Evolutionary conservation across 2,888 invertebrate genomes (phyloP), one percentile per base, ranked within the genome.

Genomic region (Tenthredo mesomela): DNA sequence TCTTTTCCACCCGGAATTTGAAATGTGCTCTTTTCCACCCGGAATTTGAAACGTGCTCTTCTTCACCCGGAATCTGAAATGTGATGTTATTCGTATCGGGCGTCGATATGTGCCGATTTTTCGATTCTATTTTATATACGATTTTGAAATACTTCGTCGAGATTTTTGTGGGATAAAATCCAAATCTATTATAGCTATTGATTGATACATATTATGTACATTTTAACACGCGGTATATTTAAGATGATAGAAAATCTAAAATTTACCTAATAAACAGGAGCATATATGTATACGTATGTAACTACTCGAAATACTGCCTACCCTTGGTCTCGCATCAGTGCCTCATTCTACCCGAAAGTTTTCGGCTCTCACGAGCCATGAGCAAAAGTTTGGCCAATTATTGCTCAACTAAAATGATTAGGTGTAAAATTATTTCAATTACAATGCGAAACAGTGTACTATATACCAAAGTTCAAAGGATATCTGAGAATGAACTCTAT

Each of bases 331-430:
- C 70, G 70, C 70, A 37, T 33, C 18, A 15, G 25, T 70, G 37
- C 70, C n/a, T 37, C 15, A 70, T 70, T 37, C n/a, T 15, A 70
- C 70, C 70, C 70, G 1, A 37, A 47, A 43, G 25, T 47, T 75
- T 29, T 47, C 15, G 21, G 21, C 43, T 47, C 21, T 25, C 25
- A 50, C 21, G 75, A 29, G 29, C 43, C 43, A 50, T 10, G 75
- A 75, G 75, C 5, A 47, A 75, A 75, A 75, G 75, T 75, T 75
- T 75, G 47, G 18, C 43, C 75, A 75, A 75, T 75, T 75, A 47
- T 75, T 75, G 47, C 37, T 15, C 29, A 43, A 75, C 43, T 47
- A 21, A 75, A 75, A 75, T 47, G 75, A 75, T 75, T 75, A 47
- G 75, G 47, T 75, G 43, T 15, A 50, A 50, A 75, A 75, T 47